Evolutionary conservation across 2,888 invertebrate species (phyloP), one percentile per base, ranked within the genome.

Genomic region (Dicyrtomina minuta): DNA sequence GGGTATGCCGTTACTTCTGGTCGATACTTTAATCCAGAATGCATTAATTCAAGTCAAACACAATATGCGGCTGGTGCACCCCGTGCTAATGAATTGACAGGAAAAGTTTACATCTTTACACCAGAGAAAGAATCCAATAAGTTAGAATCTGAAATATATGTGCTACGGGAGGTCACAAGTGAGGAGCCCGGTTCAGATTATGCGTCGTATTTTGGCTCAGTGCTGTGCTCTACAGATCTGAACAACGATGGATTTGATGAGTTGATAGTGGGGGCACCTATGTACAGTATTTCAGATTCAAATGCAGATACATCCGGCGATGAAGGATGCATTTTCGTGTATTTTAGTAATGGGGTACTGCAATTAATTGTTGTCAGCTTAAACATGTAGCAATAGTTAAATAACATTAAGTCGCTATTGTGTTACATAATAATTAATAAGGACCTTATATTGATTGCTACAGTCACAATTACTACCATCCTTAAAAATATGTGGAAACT

Each of bases 251-350:
- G 83, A 0, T 82, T 83, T 13, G 86, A 87, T 71, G 90, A 89
- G 78, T 80, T 89, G 6, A 81, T 89, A 13, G 84, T 90, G 2
- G 87, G 88, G 0, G 88, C 89, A 0, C 89, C 90, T 26, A n/a
- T 44, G 24, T 61, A 26, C 46, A 26, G 15, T 1, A 2, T 61
- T 8, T 17, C 27, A 1, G n/a, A 58, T 2, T 33, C 17, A 17
- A 15, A 26, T 27, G 46, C 26, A 44, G 10, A 24, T 2, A n/a
- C 2, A 6, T 22, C 26, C 20, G 77, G 75, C 12, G 77, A 77
- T 61, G 74, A 77, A 66, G 77, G 77, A 13, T 66, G 68, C 33
- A 74, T 70, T 5, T 74, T 64, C 55, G 65, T 77, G 15, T 74
- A 73, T 58, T 24, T 65, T 12, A 74, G 71, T 55, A 51, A 67